A percentile compares a stretch with the other conserved stretches of the same genome.
Evolutionary conservation across 2,888 invertebrate species (phyloP).

Genomic region (Eubasilissa splendida): DNA sequence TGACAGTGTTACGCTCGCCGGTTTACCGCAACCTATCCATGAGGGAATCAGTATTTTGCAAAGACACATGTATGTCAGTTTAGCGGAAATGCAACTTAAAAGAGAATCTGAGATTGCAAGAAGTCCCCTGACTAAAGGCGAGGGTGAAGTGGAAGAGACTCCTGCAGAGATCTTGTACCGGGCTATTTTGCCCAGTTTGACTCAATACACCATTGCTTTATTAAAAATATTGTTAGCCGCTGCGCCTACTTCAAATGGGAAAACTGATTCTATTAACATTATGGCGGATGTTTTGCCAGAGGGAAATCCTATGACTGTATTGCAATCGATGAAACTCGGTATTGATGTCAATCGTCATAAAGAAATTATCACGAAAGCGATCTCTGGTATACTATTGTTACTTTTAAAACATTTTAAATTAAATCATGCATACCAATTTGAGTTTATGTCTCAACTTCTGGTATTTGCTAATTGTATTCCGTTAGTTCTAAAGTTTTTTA

Average conservation of each 20-base stretch:
- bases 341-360: conserved; percentile 99
- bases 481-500: conserved; percentile 97
- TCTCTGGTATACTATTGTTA: conserved; percentile 90
- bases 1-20: conserved; percentile 92
- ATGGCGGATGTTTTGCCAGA: conserved; percentile 98
- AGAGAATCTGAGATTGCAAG: conserved; percentile 92
- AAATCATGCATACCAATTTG: conserved; percentile 99
- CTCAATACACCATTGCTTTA: conserved; percentile 97
- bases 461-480: conserved; percentile 99
- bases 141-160: conserved; percentile 84
- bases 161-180: conserved; percentile 92
- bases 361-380: conserved; percentile 97
- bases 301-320: conserved; percentile 96
- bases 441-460: conserved; percentile 98
- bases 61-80: conserved; percentile 93
- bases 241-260: conserved; percentile 98
- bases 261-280: conserved; percentile 98
- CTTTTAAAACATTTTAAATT: conserved; percentile 96
- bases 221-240: conserved; percentile 97
- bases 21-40: conserved; percentile 96
- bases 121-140: conserved; percentile 90
- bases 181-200: conserved; percentile 95
- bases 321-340: conserved; percentile 95
- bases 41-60: conserved; percentile 94
- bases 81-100: conserved; percentile 93